These are phyloP conservation scores for Alouatta palliata DNA, from an alignment of 2,113 vertebrate species.

Conservation along the genomic window DNA sequence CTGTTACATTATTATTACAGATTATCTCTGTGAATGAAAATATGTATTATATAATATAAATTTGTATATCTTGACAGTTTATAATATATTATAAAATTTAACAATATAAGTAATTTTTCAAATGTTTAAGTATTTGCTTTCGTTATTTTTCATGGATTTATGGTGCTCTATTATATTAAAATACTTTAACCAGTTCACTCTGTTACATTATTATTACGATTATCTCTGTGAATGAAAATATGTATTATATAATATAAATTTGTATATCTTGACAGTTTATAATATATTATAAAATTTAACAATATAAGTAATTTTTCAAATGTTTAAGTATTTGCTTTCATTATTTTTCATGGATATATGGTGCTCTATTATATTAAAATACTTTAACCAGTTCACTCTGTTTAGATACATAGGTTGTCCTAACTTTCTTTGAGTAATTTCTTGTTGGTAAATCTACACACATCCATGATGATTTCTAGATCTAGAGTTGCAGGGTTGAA, in stretches of 20 bases:
- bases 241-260: too few relatives aligned
- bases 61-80: constrained; percentile 35
- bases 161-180: not conserved
- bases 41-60: not conserved
- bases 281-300: not conserved
- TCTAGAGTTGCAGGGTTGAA: not conserved
- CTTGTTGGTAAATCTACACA: not conserved
- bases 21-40: constrained; percentile 24
- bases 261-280: too few relatives aligned
- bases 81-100: not conserved
- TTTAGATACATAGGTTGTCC: not conserved
- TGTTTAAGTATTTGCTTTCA: constrained; percentile 10
- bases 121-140: constrained; percentile 15
- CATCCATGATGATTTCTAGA: not conserved
- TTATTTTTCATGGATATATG: constrained; percentile 8
- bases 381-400: constrained; percentile 5
- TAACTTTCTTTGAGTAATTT: constrained; percentile 10
- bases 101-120: not conserved
- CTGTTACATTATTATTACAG: constrained; percentile 17
- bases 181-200: constrained; percentile 21
- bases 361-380: constrained; percentile 3
- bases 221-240: too few relatives aligned
- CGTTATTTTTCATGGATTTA: not conserved
- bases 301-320: not conserved
- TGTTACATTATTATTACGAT: too few relatives aligned